Evolutionary conservation across 1,140 invertebrate genomes (phyloP).

Genomic region (Lutraria rhynchaena): DNA sequence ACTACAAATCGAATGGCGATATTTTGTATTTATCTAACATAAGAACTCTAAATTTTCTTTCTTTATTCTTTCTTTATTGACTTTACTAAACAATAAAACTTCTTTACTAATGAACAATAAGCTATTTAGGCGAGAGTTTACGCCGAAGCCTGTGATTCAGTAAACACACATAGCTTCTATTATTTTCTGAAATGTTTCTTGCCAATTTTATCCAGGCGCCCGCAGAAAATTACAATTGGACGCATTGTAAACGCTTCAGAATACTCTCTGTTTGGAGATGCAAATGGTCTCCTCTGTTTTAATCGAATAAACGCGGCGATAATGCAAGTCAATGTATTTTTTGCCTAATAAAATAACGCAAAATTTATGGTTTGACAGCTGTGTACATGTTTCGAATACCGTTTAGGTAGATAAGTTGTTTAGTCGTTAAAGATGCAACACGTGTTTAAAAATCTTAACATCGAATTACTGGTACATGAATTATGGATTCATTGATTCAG

Average conservation of each 20-base stretch:
- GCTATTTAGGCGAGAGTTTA: constrained; percentile 24
- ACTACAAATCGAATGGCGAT: constrained; percentile 10
- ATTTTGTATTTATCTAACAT: constrained; percentile 17
- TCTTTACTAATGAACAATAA: constrained; percentile 44
- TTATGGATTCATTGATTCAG: no score
- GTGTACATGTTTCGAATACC: no score
- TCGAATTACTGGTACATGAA: no score
- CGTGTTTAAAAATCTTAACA: no score
- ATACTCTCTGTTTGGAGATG: no score
- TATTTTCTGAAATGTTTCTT: constrained; percentile 8
- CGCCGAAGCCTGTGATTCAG: neutral
- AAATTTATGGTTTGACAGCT: no score
- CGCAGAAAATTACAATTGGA: constrained; percentile 2
- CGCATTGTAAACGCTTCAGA: constrained; percentile 2
- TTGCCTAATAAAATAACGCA: no score
- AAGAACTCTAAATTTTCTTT: constrained; percentile 21
- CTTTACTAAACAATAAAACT: constrained; percentile 42
- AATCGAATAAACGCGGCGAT: no score
- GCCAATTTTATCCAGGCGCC: constrained; percentile 29
- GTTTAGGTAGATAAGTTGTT: no score
- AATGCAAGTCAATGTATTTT: no score
- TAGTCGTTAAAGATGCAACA: no score
- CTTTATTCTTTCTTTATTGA: constrained; percentile 50
- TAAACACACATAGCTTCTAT: constrained; percentile 13
- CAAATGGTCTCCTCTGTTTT: no score